phyloP scores from a whole-genome alignment of 2,113 vertebrate genomes.

The Astur gentilis region DNA sequence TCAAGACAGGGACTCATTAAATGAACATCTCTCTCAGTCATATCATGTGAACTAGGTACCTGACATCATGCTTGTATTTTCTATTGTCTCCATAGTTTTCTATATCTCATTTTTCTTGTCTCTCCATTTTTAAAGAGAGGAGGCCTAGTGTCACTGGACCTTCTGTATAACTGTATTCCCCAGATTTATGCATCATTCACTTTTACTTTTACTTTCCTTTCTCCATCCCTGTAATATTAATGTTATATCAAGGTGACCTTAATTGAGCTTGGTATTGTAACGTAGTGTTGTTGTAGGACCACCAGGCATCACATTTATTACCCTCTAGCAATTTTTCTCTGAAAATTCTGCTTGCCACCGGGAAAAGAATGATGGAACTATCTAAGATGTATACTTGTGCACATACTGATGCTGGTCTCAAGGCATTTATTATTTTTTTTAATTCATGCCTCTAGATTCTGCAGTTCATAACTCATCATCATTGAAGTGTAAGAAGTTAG shows the following conservation, averaged over 20 bases:
- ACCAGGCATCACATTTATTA: constrained; percentile 40
- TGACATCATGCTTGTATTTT: not conserved
- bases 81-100: not conserved
- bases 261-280: constrained; percentile 22
- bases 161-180: not conserved
- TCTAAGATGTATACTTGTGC: not conserved
- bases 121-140: not conserved
- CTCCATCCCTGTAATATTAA: not conserved
- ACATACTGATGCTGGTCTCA: constrained; percentile 3
- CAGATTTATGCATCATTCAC: not conserved
- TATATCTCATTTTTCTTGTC: not conserved
- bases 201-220: not conserved
- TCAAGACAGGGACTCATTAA: not conserved
- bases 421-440: not conserved
- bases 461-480: constrained; percentile 43
- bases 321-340: not conserved
- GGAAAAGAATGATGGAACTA: constrained; percentile 18
- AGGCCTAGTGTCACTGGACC: not conserved
- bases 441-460: not conserved
- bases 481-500: constrained; percentile 23
- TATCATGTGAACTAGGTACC: not conserved
- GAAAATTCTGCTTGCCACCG: constrained; percentile 31
- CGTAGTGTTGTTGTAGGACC: not conserved
- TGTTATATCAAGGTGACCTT: constrained; percentile 51
- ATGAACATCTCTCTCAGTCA: not conserved